phyloP scores from a whole-genome alignment of 2,888 invertebrate genomes.

The Zonitis immaculata region DNA sequence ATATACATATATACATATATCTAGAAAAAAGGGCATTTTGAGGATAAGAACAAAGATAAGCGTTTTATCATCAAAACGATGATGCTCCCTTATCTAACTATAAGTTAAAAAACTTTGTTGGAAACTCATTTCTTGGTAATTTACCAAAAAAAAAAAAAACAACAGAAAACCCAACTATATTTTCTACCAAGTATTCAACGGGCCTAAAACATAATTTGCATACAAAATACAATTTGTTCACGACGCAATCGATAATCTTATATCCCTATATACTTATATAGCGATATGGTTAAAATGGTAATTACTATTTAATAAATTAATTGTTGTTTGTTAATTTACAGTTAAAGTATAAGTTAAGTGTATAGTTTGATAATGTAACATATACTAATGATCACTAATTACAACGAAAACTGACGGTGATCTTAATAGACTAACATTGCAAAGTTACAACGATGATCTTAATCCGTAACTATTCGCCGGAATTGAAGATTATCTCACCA shows the following conservation, averaged over 20 bases:
- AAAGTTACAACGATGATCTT: conserved; percentile 30
- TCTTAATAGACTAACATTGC: conserved; percentile 28
- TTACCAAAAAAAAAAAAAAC: conserved; percentile 38
- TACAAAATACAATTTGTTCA: conserved; percentile 25
- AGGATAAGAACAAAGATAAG: conserved; percentile 19
- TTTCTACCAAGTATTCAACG: conserved; percentile 32
- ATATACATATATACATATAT: no score
- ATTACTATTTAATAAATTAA: no score
- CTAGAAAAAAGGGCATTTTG: conserved; percentile 6
- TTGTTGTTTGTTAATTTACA: conserved; percentile 34
- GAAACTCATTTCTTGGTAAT: conserved; percentile 37
- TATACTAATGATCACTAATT: conserved; percentile 41
- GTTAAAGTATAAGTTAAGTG: conserved; percentile 37
- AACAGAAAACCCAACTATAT: no score
- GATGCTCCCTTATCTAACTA: no score
- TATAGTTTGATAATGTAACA: conserved; percentile 30
- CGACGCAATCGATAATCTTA: conserved; percentile 14
- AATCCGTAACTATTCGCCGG: conserved; percentile 26
- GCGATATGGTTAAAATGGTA: no score
- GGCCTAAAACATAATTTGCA: conserved; percentile 31
- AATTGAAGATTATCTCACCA: conserved; percentile 28
- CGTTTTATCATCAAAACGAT: conserved; percentile 11
- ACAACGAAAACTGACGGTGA: conserved; percentile 30
- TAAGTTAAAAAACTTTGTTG: conserved; percentile 35
- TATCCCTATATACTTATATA: no score